Conservation (phyloP, 2,113 vertebrate species). For the Dasypus novemcinctus region DNA sequence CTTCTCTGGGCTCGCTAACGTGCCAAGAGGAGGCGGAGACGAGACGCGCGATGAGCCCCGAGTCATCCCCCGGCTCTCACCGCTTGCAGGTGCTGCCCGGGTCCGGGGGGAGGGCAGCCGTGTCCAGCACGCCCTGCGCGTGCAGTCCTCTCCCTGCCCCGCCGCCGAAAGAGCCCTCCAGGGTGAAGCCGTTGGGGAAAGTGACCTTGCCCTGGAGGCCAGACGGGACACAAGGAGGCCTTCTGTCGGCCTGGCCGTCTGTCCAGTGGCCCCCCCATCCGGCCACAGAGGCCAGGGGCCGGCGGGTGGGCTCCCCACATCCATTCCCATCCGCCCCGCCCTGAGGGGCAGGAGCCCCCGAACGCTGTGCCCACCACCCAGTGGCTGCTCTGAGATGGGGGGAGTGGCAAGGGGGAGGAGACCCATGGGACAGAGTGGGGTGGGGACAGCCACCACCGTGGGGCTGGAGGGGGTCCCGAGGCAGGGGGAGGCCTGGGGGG, state of each 20-base stretch:
- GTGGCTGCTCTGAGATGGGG: neutral
- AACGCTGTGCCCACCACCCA: neutral
- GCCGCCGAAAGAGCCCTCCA: slow-evolving; percentile 81
- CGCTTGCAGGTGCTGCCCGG: slow-evolving; percentile 39
- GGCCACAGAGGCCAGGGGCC: neutral
- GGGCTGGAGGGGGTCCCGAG: neutral
- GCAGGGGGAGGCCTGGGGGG: neutral
- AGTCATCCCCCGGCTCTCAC: slow-evolving; percentile 42
- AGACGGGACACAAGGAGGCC: neutral
- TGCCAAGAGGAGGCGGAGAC: neutral
- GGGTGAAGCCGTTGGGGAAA: slow-evolving; percentile 81
- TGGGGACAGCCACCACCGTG: neutral
- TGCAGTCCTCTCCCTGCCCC: slow-evolving; percentile 75
- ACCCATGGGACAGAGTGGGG: neutral
- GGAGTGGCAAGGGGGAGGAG: neutral
- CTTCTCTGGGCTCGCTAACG: neutral
- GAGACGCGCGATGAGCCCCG: neutral
- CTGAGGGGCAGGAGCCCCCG: neutral
- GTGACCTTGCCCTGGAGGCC: slow-evolving; percentile 84
- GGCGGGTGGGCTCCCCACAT: neutral
- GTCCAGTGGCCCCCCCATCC: neutral
- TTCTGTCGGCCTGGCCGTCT: neutral
- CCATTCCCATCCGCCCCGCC: neutral
- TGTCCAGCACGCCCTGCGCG: slow-evolving; percentile 80
- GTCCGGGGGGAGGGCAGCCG: slow-evolving; percentile 45